Evolutionary conservation across 2,797 vertebrate species (phyloP).

Genomic region (Dryobates pubescens): DNA sequence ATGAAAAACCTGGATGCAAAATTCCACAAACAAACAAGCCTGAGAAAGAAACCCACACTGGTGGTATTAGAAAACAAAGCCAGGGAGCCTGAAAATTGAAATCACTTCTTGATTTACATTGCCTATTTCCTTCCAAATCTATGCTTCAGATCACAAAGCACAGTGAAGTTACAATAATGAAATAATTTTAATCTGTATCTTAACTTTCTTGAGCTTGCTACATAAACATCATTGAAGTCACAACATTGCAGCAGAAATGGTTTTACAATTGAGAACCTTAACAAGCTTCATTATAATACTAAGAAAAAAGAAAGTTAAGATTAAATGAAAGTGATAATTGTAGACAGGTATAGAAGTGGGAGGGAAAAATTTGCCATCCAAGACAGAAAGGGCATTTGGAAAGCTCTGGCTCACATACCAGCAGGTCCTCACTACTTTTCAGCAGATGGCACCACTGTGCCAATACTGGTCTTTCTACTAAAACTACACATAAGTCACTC

Average conservation of each 20-base stretch:
- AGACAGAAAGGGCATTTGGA: neutral
- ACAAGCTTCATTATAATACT: neutral
- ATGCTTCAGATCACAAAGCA: neutral
- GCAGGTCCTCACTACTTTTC: conserved; percentile 45
- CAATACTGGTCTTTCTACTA: conserved; percentile 8
- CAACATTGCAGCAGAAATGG: neutral
- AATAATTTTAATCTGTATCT: neutral
- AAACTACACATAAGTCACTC: neutral
- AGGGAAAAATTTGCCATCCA: neutral
- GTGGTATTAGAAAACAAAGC: neutral
- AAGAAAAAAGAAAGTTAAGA: neutral
- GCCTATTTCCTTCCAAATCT: neutral
- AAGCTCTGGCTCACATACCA: neutral
- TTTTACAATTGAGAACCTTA: neutral
- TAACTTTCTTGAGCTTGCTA: neutral
- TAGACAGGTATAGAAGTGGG: neutral
- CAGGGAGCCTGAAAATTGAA: neutral
- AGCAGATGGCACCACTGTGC: conserved; percentile 76
- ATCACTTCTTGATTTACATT: neutral
- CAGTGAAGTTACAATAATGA: neutral
- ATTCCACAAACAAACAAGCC: neutral
- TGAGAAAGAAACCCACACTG: neutral
- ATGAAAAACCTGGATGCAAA: neutral
- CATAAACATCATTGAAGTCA: neutral
- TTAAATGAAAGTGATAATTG: neutral